Conservation (phyloP, 2,888 invertebrate genomes). For the Andrena bicolor region DNA sequence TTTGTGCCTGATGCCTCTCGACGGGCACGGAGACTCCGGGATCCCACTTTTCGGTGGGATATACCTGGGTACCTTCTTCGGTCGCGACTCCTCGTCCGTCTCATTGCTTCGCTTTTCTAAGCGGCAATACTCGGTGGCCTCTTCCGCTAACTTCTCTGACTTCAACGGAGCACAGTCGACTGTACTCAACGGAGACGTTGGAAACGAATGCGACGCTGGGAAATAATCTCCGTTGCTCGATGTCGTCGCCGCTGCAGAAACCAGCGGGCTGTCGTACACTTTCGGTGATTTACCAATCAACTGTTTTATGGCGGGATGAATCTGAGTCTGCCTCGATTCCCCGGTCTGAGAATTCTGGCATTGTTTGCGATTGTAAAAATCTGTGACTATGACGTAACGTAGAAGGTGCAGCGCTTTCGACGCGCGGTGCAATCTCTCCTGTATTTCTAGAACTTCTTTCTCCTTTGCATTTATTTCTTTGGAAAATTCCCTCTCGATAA, state of each 20-base stretch:
- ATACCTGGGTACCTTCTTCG: conserved; percentile 82
- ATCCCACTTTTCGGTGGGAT: conserved; percentile 80
- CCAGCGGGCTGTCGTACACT: conserved; percentile 30
- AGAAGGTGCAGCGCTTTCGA: conserved; percentile 87
- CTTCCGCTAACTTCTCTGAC: conserved; percentile 9
- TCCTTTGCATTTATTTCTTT: conserved; percentile 90
- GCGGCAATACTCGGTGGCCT: not conserved
- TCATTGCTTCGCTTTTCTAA: conserved; percentile 41
- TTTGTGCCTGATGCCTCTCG: conserved; percentile 80
- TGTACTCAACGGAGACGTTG: not conserved
- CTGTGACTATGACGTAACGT: conserved; percentile 87
- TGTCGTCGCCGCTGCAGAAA: conserved; percentile 22
- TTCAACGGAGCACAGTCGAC: not conserved
- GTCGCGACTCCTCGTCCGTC: conserved; percentile 57
- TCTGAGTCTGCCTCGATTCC: conserved; percentile 85
- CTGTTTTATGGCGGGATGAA: conserved; percentile 92
- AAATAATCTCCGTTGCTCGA: not conserved
- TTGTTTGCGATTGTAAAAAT: conserved; percentile 88
- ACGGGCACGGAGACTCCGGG: conserved; percentile 75
- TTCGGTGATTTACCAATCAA: conserved; percentile 88
- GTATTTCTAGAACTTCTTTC: conserved; percentile 90
- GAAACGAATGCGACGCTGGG: not conserved
- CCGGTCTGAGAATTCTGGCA: conserved; percentile 83
- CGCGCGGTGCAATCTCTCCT: conserved; percentile 88
- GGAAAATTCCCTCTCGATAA: conserved; percentile 90